Evolutionary conservation across 2,797 vertebrate species (phyloP).

Genomic region (Serranus cabrilla): DNA sequence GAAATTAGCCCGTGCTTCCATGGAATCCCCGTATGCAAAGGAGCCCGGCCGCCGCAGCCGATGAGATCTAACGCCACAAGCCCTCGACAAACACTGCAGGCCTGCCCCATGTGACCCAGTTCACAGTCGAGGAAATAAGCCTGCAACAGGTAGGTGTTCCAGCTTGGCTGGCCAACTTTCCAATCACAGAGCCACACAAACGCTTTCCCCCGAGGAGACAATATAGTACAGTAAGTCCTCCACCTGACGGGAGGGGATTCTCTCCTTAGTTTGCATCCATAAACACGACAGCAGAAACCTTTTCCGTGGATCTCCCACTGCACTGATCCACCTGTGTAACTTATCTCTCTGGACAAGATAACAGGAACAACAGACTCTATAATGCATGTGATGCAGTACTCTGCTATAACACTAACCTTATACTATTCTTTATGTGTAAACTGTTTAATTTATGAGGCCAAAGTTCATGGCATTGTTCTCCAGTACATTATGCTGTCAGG

Average conservation of each 20-base stretch:
- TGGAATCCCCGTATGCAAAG: conserved; percentile 86
- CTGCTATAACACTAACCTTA: background rate
- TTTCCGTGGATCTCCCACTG: conserved; percentile 23
- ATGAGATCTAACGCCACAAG: conserved; percentile 45
- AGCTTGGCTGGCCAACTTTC: conserved; percentile 65
- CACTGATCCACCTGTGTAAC: conserved; percentile 1
- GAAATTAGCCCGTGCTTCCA: conserved; percentile 73
- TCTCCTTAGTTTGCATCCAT: conserved; percentile 58
- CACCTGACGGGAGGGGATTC: conserved; percentile 50
- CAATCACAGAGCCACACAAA: conserved; percentile 53
- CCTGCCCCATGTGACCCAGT: conserved; percentile 48
- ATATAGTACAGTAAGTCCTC: conserved; percentile 11
- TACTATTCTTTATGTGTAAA: conserved; percentile 1
- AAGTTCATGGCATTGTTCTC: conserved; percentile 1
- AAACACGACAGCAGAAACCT: conserved; percentile 32
- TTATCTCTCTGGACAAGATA: conserved; percentile 10
- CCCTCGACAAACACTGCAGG: conserved; percentile 34
- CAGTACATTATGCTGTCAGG: background rate
- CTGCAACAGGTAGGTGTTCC: conserved; percentile 66
- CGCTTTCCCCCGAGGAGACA: conserved; percentile 61
- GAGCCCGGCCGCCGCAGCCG: conserved; percentile 56
- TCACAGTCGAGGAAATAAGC: conserved; percentile 72
- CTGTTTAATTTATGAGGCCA: background rate
- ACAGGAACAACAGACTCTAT: conserved; percentile 8
- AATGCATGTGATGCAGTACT: background rate